Conservation (phyloP, 2,888 invertebrate genomes). For the Spialia ferax region DNA sequence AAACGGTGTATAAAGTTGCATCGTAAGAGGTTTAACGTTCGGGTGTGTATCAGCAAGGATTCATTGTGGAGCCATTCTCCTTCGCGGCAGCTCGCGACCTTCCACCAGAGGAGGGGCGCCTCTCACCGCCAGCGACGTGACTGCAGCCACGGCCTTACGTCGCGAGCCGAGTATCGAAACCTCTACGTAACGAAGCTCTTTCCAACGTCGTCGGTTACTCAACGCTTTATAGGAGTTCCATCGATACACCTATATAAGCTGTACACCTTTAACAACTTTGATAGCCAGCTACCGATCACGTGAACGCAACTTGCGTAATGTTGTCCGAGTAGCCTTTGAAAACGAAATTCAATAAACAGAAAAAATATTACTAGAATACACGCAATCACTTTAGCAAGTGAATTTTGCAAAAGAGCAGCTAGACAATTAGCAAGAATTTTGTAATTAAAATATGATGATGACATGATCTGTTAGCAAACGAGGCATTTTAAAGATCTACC, state of each 20-base stretch:
- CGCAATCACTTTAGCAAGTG: conserved; percentile 62
- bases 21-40: conserved; percentile 50
- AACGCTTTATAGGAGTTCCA: conserved; percentile 80
- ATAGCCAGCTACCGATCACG: conserved; percentile 77
- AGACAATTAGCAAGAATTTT: not conserved
- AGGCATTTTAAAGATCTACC: conserved; percentile 11
- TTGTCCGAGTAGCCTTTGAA: conserved; percentile 74
- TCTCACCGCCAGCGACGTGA: conserved; percentile 82
- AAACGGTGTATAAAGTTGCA: conserved; percentile 32
- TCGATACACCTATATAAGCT: conserved; percentile 63
- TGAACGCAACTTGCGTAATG: conserved; percentile 77
- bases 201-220: conserved; percentile 75
- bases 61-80: conserved; percentile 82
- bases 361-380: conserved; percentile 69
- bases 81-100: conserved; percentile 79
- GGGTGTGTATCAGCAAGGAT: conserved; percentile 76
- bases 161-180: conserved; percentile 85
- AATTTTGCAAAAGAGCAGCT: conserved; percentile 46
- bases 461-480: conserved; percentile 10
- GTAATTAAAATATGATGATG: not conserved
- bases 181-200: conserved; percentile 84
- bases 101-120: conserved; percentile 82
- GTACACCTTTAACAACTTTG: conserved; percentile 60
- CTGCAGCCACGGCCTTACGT: conserved; percentile 84
- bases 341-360: conserved; percentile 76